A percentile compares a stretch with the other conserved stretches of the same genome.
These are phyloP conservation scores for Perccottus glenii DNA, from an alignment of 2,113 vertebrate species.

Conservation along the genomic window DNA sequence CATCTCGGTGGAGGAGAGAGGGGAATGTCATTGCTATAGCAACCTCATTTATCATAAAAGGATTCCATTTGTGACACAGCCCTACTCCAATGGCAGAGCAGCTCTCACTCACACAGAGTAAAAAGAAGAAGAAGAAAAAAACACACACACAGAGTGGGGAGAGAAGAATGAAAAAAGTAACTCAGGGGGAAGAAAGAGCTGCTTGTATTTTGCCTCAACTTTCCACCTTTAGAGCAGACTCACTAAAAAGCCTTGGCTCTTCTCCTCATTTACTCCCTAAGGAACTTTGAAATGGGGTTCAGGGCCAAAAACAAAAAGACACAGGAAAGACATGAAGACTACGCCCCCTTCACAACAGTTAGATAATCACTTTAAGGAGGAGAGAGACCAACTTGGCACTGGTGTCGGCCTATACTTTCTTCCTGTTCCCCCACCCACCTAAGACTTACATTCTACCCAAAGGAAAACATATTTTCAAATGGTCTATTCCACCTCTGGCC, in stretches of 20 bases:
- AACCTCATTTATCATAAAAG: constrained; percentile 83
- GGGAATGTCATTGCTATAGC: constrained; percentile 81
- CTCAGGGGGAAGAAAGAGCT: constrained; percentile 59
- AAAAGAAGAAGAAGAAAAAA: constrained; percentile 23
- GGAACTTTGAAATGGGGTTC: constrained; percentile 65
- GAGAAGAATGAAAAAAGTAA: constrained; percentile 51
- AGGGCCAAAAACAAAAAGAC: constrained; percentile 66
- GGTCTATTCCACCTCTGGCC: constrained; percentile 7
- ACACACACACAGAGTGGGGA: constrained; percentile 21
- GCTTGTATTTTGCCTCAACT: constrained; percentile 78
- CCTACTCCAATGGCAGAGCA: constrained; percentile 66
- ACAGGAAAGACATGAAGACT: constrained; percentile 66
- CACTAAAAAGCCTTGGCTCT: constrained; percentile 66
- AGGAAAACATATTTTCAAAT: constrained; percentile 20
- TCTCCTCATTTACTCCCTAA: constrained; percentile 50
- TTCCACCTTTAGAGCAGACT: constrained; percentile 72
- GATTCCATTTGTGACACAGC: constrained; percentile 73
- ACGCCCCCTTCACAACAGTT: constrained; percentile 69
- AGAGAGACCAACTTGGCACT: constrained; percentile 39
- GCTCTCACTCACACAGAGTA: constrained; percentile 50
- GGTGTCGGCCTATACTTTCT: constrained; percentile 34
- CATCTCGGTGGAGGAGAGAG: constrained; percentile 68
- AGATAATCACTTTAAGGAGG: constrained; percentile 65
- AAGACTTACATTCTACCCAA: constrained; percentile 20
- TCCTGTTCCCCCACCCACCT: constrained; percentile 42